Evolutionary conservation across 2,113 vertebrate genomes (phyloP).

Genomic region (Tapirus terrestris): DNA sequence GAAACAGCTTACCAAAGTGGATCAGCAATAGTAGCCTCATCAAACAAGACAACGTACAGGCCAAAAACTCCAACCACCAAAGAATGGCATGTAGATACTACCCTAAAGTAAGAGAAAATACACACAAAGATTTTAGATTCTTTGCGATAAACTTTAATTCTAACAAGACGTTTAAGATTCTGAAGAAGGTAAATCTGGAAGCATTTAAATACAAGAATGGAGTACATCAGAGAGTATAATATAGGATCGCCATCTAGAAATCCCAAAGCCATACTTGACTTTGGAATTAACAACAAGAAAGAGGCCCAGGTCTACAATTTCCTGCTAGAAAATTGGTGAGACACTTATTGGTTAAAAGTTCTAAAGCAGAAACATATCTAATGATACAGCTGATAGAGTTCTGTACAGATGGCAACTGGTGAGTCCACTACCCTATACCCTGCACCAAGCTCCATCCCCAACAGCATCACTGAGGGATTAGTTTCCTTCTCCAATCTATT

Average conservation of each 20-base stretch:
- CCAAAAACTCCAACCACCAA: slow-evolving; percentile 94
- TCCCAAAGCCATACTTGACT: background rate
- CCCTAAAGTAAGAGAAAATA: slow-evolving; percentile 87
- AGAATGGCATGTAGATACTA: slow-evolving; percentile 96
- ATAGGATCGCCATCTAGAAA: background rate
- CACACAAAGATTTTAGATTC: slow-evolving; percentile 37
- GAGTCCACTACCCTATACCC: background rate
- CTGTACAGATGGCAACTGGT: background rate
- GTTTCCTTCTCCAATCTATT: background rate
- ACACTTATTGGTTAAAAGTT: background rate
- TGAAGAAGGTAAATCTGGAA: background rate
- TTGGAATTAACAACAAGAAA: background rate
- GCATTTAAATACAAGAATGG: background rate
- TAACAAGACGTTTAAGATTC: background rate
- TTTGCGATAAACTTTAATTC: background rate
- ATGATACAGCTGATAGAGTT: no score
- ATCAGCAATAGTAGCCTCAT: slow-evolving; percentile 93
- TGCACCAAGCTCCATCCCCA: background rate
- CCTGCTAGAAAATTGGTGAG: background rate
- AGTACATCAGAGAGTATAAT: background rate
- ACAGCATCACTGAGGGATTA: no score
- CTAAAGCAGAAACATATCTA: background rate
- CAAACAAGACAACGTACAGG: slow-evolving; percentile 93
- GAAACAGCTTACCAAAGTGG: slow-evolving; percentile 94
- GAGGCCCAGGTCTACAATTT: background rate